Conservation (phyloP, 2,888 invertebrate genomes). For the Podotricha telesiphe region DNA sequence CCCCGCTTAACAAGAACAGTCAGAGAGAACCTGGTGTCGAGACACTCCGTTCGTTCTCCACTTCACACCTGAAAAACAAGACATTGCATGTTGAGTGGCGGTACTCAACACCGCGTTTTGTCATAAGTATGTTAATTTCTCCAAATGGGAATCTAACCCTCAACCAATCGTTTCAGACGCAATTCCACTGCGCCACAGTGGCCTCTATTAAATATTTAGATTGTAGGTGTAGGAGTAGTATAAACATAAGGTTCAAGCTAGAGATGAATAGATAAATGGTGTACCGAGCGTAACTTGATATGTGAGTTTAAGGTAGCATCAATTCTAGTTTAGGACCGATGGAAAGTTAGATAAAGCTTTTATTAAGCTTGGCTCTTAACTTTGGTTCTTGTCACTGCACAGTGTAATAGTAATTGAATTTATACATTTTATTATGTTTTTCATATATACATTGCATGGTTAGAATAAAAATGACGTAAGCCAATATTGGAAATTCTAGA, state of each 20-base stretch:
- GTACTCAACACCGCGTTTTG: too few species aligned
- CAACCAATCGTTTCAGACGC: neutral
- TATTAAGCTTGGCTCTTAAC: constrained; percentile 47
- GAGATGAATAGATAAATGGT: constrained; percentile 28
- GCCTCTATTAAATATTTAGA: too few species aligned
- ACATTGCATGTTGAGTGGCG: too few species aligned
- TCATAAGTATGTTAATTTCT: too few species aligned
- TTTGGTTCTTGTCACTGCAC: constrained; percentile 38
- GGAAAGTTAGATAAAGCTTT: constrained; percentile 49
- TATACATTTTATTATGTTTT: neutral
- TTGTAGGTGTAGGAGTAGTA: too few species aligned
- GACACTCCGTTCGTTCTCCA: too few species aligned
- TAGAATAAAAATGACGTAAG: too few species aligned
- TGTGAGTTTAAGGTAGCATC: constrained; percentile 46
- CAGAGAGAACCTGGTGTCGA: too few species aligned
- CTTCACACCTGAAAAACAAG: too few species aligned
- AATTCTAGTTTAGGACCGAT: constrained; percentile 51
- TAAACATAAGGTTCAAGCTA: constrained; percentile 18
- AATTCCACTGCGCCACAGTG: neutral
- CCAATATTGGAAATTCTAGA: too few species aligned
- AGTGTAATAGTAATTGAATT: constrained; percentile 16
- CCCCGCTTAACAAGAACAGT: too few species aligned
- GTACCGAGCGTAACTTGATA: constrained; percentile 41
- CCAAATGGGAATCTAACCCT: neutral
- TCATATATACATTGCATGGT: too few species aligned